Evolutionary conservation across 2,797 vertebrate species (phyloP), one percentile per base, ranked within the genome.

Genomic region (Platalea minor): DNA sequence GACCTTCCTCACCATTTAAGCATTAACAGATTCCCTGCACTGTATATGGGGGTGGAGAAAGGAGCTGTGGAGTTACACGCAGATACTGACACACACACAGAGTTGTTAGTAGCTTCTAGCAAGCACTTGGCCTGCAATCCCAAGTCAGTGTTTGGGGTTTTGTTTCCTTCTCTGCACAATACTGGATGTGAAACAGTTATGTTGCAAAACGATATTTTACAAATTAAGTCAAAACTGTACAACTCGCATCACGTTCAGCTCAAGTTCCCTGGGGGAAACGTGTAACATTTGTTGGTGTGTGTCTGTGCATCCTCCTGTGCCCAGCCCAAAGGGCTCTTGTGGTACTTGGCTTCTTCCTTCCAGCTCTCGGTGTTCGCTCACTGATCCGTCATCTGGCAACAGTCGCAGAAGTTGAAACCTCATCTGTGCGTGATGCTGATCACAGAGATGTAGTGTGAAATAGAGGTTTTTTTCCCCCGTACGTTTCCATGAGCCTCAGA

Each of bases 1-100:
- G 95, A 93, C 92, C 84, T 89, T 96, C 92, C 56, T n/a, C 59
- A 37, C 54, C 69, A 63, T 75, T 93, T 95, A 86, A 93, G 70
- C 80, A 35, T 85, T 84, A 86, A 63, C 93, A 95, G 89, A 86
- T 95, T 96, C 76, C 59, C 79, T 35, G 61, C 2, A 1, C 57
- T 70, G 68, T 61, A 3, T 53, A 10, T 2, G 73, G 76, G 91
- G 68, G 76, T 48, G 76, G 82, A 75, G 87, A 46, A 65, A 11
- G 75, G 39, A 91, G 65, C 82, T 64, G 57, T 77, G 72, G 92
- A 89, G 68, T 85, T 72, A 64, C 48, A 70, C 1, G 1, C 79
- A 83, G 35, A 7, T 20, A 50, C 77, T 56, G 78, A 74, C 70
- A 87, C 48, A 35, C 31, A 45, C 7, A 2, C 67, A 10, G 33